Base-by-base conservation (phyloP, 1,140 invertebrate genomes). In the Papilio helenus region DNA sequence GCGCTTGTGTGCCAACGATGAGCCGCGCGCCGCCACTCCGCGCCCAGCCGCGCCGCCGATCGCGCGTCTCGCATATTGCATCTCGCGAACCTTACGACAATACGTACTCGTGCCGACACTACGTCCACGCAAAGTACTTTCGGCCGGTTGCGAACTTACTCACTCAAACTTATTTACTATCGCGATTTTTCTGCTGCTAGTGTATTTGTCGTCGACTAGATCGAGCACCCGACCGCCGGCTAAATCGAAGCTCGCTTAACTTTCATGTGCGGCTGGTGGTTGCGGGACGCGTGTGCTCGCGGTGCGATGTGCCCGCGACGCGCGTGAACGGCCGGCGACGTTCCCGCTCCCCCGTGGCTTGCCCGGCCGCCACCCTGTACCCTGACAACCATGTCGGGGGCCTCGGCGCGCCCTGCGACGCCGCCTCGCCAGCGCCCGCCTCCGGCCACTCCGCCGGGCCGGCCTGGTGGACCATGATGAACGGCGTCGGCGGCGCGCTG, bases 391-490 rank as follows among this genome's bases (percentile, higher is more conserved):
- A 97, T 97, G 96, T 96, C 95, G 95, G 95, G 95, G 95, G 95
- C 94, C 95, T 96, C 93, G 95, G 96, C 95, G 96, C 96, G 95
- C 94, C 95, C 95, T 95, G 96, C 95, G 95, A 96, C 93, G 96
- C 95, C 94, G 96, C 96, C 95, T 96, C 96, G 95, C 96, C 96
- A 95, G 96, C 96, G 94, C 95, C 96, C 97, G 96, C 96, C 95
- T 96, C 96, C 96, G 96, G 96, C 96, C 96, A 96, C 96, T 96
- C 96, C 95, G 95, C 97, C 96, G 97, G 96, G 96, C 96, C 97
- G 95, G 96, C 96, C 95, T 97, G 97, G 97, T 97, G 97, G 96
- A 95, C 95, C 89, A 97, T 97, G 97, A 97, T 97, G 97, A 97
- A 97, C 96, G 97, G 96, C 86, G 92, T 92, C 85, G 92, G 91